Base-by-base conservation (phyloP, 2,888 invertebrate species). In the Oxystoma pomonae region DNA sequence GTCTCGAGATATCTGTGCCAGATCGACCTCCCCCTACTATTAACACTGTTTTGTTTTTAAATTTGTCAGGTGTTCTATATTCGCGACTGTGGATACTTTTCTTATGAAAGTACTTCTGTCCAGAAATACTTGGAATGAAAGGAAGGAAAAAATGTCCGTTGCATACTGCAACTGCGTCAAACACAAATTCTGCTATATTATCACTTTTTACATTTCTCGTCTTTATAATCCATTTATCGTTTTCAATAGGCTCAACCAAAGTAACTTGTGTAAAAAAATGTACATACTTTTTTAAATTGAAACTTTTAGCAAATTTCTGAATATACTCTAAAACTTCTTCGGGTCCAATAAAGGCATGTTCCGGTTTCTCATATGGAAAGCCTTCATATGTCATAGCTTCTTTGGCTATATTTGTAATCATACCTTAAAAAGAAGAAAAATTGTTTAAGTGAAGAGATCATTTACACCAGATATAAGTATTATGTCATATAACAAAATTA, bases 11-110 rank as follows among this genome's bases (percentile, higher is more conserved):
- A 76, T 91, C 91, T 78, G 88, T 83, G 17, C 94, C 96, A 3
- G 94, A 94, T 17, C 93, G 90, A 0, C 92, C 93, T 0, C 91
- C 93, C 1, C 96, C 96, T 22, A 96, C 82, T n/a, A 94, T 87
- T 22, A 92, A 83, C 0, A 95, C 92, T 7, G 79, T 83, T 75
- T 86, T 85, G 65, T 82, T 86, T 49, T 78, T 69, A 77, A 88
- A 96, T 18, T 82, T 76, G 55, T 89, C 86, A 0, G 91, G 87
- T 1, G 83, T 82, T 64, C 95, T 83, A 79, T 93, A 96, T 75
- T 91, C 87, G 77, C 94, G 93, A 74, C 94, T 94, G 81, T 96
- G 96, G 16, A 78, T 68, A 62, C 74, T 74, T 51, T 68, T 73
- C 75, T 87, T 87, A 77, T 81, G 71, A 73, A 88, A 91, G 50